Base-by-base conservation (phyloP, 2,113 vertebrate species). In the Australoheros scitulus region DNA sequence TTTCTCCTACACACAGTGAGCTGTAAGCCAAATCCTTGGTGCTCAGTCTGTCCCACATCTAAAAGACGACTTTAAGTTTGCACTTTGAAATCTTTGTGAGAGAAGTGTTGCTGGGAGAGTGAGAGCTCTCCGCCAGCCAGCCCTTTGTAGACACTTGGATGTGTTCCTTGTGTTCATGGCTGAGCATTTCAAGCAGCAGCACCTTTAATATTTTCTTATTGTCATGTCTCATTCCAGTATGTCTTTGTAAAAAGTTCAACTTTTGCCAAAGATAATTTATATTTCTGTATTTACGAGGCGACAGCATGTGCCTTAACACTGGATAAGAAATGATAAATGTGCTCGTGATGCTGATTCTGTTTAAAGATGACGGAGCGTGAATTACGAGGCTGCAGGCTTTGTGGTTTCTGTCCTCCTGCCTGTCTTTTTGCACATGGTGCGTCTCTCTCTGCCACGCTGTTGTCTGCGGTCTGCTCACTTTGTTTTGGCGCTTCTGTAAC, bases 221-320 rank as follows among this genome's bases (percentile, higher is more conserved):
- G 85, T 85, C 70, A 22, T 85, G 57, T 91, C 43, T 65, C 20
- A 24, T 57, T 58, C 36, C 79, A 82, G 83, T 87, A 79, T 65
- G 75, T 87, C 81, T 81, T 90, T 87, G 32, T 85, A 72, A 72
- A 82, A 81, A 83, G 52, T 70, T 57, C 78, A 56, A 80, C 79
- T 82, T 89, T 59, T 86, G 88, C 90, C 91, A 91, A 92, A 92
- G 76, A 76, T 84, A 85, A 78, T 90, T 68, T 90, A 79, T 90
- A 78, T 83, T 61, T 79, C 81, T 84, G 58, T 82, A 29, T 89
- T 87, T 86, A 88, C 60, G 58, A 84, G 90, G 84, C 79, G 88
- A 80, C 68, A 81, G 50, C 74, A 82, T 76, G 91, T 94, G 93
- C 94, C 92, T 94, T 92, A 93, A 96, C 96, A 96, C 96, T 96